phyloP scores from a whole-genome alignment of 2,113 vertebrate species.

The Mastomys natalensis region DNA sequence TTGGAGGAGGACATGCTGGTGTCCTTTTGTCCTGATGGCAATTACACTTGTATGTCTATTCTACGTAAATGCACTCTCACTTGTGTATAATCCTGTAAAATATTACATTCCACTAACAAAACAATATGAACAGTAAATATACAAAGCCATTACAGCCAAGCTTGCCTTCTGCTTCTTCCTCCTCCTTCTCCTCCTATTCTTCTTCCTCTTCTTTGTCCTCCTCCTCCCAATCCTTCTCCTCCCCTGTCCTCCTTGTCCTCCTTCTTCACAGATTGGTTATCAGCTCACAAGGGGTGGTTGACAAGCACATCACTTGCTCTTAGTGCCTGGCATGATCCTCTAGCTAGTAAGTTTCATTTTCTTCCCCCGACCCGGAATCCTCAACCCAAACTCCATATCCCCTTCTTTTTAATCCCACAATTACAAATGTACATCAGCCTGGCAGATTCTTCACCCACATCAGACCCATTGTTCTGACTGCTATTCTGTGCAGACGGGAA shows the following conservation, averaged over 20 bases:
- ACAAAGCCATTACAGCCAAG: background rate
- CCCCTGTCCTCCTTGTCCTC: no score
- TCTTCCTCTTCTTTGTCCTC: background rate
- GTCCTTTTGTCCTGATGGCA: background rate
- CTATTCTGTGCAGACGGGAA: background rate
- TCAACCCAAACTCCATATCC: background rate
- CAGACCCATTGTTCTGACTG: background rate
- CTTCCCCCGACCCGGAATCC: background rate
- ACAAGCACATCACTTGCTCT: background rate
- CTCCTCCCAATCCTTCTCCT: rapidly evolving
- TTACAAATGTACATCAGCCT: background rate
- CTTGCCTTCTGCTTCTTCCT: background rate
- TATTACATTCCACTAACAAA: background rate
- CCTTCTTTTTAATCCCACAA: background rate
- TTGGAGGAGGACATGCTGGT: background rate
- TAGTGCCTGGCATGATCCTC: background rate
- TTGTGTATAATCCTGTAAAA: background rate
- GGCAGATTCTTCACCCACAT: background rate
- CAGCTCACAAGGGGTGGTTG: background rate
- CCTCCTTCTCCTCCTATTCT: no score
- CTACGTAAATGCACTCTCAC: background rate
- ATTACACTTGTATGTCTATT: background rate
- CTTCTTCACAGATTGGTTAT: background rate
- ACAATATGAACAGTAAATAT: background rate
- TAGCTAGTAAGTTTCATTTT: background rate